Conservation (phyloP, 2,113 vertebrate species). For the Scomber japonicus region DNA sequence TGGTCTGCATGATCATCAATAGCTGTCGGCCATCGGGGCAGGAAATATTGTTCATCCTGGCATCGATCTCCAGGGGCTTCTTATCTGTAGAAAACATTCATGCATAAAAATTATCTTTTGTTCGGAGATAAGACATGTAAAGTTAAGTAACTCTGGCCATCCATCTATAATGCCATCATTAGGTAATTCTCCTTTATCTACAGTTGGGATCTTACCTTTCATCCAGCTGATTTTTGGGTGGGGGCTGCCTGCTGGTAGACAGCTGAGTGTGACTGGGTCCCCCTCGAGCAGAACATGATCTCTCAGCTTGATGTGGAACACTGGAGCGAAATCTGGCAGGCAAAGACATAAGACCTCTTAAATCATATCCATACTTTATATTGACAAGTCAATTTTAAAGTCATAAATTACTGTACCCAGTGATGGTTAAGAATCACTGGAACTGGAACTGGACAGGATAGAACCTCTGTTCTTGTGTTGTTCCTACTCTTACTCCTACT, state of each 20-base stretch:
- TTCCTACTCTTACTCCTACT: too few species aligned
- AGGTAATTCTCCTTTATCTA: background rate
- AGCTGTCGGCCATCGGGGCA: constrained; percentile 96
- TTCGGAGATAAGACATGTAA: background rate
- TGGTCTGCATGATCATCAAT: constrained; percentile 92
- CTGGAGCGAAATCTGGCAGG: constrained; percentile 92
- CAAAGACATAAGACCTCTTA: constrained; percentile 5
- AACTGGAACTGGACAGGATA: background rate
- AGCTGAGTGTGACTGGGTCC: constrained; percentile 95
- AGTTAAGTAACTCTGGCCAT: background rate
- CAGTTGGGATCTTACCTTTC: constrained; percentile 87
- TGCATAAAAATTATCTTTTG: background rate
- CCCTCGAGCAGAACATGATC: constrained; percentile 97
- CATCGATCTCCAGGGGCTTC: constrained; percentile 87
- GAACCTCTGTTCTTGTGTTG: too few species aligned
- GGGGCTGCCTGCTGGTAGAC: constrained; percentile 94
- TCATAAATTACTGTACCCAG: background rate
- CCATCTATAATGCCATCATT: background rate
- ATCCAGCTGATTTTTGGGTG: constrained; percentile 92
- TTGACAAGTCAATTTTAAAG: background rate
- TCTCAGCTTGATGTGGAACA: constrained; percentile 98
- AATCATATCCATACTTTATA: background rate
- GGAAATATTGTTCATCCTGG: constrained; percentile 89
- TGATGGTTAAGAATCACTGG: background rate
- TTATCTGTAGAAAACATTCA: constrained; percentile 86